Evolutionary conservation across 2,113 vertebrate species (phyloP).

Genomic region (Mionectes macconnelli): DNA sequence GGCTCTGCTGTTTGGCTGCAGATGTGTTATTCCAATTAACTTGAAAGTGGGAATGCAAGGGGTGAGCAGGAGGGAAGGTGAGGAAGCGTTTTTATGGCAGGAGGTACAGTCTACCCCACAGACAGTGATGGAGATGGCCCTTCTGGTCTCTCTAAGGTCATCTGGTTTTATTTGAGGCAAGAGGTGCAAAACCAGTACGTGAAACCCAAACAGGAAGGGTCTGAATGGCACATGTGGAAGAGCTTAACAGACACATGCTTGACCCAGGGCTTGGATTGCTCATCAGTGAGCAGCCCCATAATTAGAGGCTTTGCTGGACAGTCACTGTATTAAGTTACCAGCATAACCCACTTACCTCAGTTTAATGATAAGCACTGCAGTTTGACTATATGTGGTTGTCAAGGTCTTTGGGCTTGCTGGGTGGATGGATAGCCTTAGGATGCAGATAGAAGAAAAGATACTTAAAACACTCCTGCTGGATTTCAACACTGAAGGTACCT

Average conservation of each 20-base stretch:
- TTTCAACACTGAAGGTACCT: background rate
- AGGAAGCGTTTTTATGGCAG: constrained; percentile 33
- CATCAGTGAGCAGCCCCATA: background rate
- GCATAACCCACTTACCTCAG: background rate
- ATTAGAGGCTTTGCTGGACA: background rate
- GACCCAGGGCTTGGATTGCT: background rate
- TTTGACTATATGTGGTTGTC: background rate
- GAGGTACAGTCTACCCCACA: background rate
- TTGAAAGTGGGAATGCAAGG: background rate
- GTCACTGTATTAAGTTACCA: background rate
- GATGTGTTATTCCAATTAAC: constrained; percentile 52
- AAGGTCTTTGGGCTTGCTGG: background rate
- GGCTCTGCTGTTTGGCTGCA: constrained; percentile 17
- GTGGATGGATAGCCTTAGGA: background rate
- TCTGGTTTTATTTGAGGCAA: constrained; percentile 39
- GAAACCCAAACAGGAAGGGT: constrained; percentile 57
- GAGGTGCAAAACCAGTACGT: background rate
- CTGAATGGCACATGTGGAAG: constrained; percentile 59
- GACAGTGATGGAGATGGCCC: constrained; percentile 6
- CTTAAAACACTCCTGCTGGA: background rate
- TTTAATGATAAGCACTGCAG: background rate
- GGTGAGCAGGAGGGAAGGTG: background rate
- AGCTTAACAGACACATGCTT: constrained; percentile 33
- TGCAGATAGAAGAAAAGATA: background rate
- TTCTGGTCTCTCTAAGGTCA: constrained; percentile 13